Evolutionary conservation across 2,797 vertebrate genomes (phyloP).

Genomic region (Sternotherus odoratus): DNA sequence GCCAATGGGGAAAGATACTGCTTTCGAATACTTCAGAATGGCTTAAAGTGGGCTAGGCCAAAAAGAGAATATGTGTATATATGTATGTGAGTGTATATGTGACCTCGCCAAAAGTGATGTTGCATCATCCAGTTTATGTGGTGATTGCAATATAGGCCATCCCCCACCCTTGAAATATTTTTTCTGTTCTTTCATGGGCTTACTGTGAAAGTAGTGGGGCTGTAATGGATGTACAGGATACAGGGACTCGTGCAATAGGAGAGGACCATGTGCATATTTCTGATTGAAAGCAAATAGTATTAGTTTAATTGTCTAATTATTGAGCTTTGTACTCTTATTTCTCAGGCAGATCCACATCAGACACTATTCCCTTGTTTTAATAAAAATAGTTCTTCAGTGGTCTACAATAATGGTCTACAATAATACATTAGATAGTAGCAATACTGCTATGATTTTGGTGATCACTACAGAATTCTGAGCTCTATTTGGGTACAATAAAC

Average conservation of each 20-base stretch:
- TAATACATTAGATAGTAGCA: background rate
- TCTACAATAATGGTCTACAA: background rate
- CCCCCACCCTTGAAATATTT: background rate
- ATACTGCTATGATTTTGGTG: background rate
- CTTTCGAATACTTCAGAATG: background rate
- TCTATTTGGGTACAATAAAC: background rate
- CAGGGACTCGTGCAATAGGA: background rate
- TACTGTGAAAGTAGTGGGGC: background rate
- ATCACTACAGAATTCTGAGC: background rate
- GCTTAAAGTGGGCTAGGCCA: background rate
- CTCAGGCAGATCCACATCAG: background rate
- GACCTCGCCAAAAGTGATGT: background rate
- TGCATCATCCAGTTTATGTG: background rate
- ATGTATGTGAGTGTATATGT: background rate
- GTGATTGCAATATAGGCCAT: background rate
- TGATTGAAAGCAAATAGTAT: background rate
- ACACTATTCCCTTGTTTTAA: background rate
- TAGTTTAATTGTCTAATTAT: background rate
- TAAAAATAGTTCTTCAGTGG: background rate
- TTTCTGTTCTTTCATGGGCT: background rate
- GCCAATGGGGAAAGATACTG: conserved; percentile 4
- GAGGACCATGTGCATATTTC: background rate
- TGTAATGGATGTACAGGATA: background rate
- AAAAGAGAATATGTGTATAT: background rate
- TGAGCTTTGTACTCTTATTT: background rate